phyloP scores from a whole-genome alignment of 2,113 vertebrate species.

The Pithys albifrons region DNA sequence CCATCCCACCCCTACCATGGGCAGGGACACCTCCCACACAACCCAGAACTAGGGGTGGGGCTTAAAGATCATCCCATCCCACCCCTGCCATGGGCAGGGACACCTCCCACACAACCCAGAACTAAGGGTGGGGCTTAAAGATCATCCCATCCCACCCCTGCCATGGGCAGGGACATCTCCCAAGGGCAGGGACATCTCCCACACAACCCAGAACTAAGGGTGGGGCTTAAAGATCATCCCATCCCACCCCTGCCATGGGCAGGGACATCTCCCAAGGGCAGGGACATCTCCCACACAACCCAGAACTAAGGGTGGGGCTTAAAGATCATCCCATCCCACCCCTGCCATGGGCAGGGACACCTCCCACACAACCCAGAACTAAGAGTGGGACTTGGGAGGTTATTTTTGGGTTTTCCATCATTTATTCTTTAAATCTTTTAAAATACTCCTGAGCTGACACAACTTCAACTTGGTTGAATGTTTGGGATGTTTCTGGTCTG shows the following conservation, averaged over 20 bases:
- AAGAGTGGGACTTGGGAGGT: accelerated
- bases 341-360: neutral
- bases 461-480: accelerated
- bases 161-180: too few relatives aligned
- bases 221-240: too few relatives aligned
- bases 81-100: neutral
- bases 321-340: neutral
- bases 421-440: neutral
- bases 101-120: neutral
- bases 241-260: neutral
- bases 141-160: neutral
- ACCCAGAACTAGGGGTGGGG: accelerated
- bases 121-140: accelerated
- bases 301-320: accelerated
- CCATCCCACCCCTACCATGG: neutral
- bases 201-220: accelerated
- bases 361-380: neutral
- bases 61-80: too few relatives aligned
- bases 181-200: neutral
- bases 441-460: neutral
- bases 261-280: too few relatives aligned
- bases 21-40: neutral
- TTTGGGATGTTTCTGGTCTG: neutral
- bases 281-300: neutral
- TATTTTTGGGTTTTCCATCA: neutral